These are phyloP conservation scores for Laothoe populi DNA, from an alignment of 2,888 invertebrate genomes.

Conservation along the genomic window DNA sequence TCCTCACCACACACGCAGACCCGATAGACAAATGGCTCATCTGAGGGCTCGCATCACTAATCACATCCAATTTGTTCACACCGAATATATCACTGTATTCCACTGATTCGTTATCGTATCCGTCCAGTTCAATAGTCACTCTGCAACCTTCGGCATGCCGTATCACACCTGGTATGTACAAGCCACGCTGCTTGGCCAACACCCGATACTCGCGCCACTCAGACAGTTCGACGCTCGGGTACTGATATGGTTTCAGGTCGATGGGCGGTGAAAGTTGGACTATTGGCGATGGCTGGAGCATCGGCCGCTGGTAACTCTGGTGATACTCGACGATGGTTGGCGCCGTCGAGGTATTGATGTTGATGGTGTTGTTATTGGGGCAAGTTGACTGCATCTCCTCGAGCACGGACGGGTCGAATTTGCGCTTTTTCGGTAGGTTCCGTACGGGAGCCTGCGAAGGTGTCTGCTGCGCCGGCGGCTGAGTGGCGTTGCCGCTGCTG, in stretches of 20 bases:
- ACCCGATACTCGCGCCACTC: constrained; percentile 98
- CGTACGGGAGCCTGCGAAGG: constrained; percentile 86
- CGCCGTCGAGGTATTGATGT: constrained; percentile 36
- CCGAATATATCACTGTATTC: constrained; percentile 92
- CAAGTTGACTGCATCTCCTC: constrained; percentile 87
- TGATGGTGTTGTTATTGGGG: constrained; percentile 68
- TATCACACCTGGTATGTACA: constrained; percentile 95
- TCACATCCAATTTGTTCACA: constrained; percentile 92
- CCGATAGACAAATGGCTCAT: constrained; percentile 92
- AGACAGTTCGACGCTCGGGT: constrained; percentile 91
- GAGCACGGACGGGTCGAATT: constrained; percentile 91
- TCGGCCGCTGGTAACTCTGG: constrained; percentile 57
- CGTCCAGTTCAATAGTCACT: constrained; percentile 93
- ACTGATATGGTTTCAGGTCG: constrained; percentile 80
- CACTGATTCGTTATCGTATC: constrained; percentile 88
- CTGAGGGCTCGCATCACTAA: constrained; percentile 96
- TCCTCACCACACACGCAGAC: constrained; percentile 92
- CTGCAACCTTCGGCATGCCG: constrained; percentile 88
- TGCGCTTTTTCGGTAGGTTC: constrained; percentile 97
- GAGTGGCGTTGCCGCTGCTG: constrained; percentile 61
- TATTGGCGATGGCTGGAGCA: constrained; percentile 70
- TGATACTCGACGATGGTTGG: constrained; percentile 64
- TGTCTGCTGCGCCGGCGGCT: constrained; percentile 63
- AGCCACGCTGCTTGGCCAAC: constrained; percentile 92
- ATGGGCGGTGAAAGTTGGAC: constrained; percentile 82